Percentiles rank a stretch among this genome's conserved stretches.
These are phyloP conservation scores for Lampris incognitus DNA, from an alignment of 2,113 vertebrate genomes.

Conservation along the genomic window DNA sequence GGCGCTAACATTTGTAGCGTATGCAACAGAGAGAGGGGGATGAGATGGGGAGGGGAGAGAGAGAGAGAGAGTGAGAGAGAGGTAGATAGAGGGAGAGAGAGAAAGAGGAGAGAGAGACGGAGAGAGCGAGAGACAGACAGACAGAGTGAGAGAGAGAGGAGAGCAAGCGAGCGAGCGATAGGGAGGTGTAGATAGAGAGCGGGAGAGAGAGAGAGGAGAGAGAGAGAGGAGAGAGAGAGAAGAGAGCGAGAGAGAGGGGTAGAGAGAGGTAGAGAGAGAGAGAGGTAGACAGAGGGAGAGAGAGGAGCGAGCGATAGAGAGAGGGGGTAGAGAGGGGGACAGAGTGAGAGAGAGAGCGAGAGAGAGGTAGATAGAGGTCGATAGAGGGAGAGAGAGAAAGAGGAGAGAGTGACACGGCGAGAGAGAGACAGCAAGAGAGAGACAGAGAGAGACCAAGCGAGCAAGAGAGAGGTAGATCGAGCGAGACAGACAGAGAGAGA, in stretches of 20 bases:
- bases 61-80: not conserved
- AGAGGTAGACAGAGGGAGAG: not conserved
- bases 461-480: too few species aligned
- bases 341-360: not conserved
- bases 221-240: not conserved
- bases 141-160: not conserved
- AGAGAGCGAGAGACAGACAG: not conserved
- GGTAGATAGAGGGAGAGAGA: not conserved
- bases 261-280: not conserved
- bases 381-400: not conserved
- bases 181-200: not conserved
- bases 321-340: not conserved
- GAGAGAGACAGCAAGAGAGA: too few species aligned
- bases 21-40: not conserved
- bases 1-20: constrained; percentile 20
- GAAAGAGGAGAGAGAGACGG: not conserved
- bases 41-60: not conserved
- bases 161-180: not conserved
- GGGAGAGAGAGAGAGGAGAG: not conserved
- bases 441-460: too few species aligned
- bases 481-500: too few species aligned
- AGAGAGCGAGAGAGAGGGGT: not conserved
- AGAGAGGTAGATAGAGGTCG: too few species aligned
- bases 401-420: too few species aligned
- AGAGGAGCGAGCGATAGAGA: not conserved